phyloP scores from a whole-genome alignment of 92 coral and sea anemone species.

The Umimayanthus chanpuru region DNA sequence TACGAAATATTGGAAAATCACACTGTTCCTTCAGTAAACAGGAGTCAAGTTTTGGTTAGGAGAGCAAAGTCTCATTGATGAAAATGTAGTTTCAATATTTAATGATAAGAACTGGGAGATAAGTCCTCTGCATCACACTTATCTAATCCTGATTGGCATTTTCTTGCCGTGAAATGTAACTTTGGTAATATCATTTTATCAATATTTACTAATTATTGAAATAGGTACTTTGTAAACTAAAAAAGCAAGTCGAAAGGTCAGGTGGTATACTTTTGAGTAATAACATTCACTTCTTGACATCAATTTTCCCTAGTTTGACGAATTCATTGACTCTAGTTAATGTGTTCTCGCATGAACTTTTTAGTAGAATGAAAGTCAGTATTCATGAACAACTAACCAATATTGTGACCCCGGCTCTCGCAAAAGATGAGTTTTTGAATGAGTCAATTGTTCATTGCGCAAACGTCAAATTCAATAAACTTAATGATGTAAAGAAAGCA shows the following conservation, averaged over 20 bases:
- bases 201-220: too few relatives aligned
- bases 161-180: too few relatives aligned
- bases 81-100: not conserved
- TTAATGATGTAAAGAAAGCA: not conserved
- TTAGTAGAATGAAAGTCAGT: not conserved
- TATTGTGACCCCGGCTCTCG: too few relatives aligned
- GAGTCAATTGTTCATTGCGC: not conserved
- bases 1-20: not conserved
- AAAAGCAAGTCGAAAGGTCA: not conserved
- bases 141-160: not conserved
- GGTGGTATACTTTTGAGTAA: too few relatives aligned
- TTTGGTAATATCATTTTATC: too few relatives aligned
- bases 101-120: too few relatives aligned
- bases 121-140: not conserved
- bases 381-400: not conserved
- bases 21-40: not conserved
- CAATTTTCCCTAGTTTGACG: not conserved
- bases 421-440: too few relatives aligned
- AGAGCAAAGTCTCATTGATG: not conserved
- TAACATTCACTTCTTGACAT: not conserved
- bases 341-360: not conserved
- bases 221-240: not conserved
- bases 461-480: not conserved
- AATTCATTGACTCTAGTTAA: not conserved
- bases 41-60: not conserved